Evolutionary conservation across 2,113 vertebrate genomes (phyloP), one percentile per base, ranked within the genome.

Genomic region (Cyanoderma ruficeps): DNA sequence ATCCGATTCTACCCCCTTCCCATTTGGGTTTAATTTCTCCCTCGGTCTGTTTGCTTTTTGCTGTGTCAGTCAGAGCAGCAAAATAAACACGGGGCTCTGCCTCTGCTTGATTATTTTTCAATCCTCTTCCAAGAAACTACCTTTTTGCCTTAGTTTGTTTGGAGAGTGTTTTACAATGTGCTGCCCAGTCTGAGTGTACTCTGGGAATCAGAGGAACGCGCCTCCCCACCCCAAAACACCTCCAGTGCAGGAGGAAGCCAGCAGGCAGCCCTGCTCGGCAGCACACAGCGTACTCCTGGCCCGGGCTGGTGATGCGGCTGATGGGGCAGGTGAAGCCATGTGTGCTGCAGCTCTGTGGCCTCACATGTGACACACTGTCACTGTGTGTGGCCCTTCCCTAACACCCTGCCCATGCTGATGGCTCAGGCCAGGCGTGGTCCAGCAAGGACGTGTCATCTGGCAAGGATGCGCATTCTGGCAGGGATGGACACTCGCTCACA

Each of bases 41-140:
- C 83, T 78, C 2, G 0, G 18, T 86, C 79, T 96, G 86, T 97
- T 97, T 96, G 96, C 89, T 96, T 97, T 97, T 74, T 81, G 68
- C 94, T 49, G 33, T 83, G 95, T 95, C 94, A 87, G 75, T 97
- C 96, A 96, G 77, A 88, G 83, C 92, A 95, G 95, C 94, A 94
- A 96, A 95, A 96, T 95, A 96, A 97, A 96, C 97, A 71, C 0
- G 1, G 53, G 61, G 56, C 69, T 95, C 68, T 89, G 90, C 64
- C 56, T 95, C 87, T 28, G 65, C 82, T 81, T 86, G 90, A 91
- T 97, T 95, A 67, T 95, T 97, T 97, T 96, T 90, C 71, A 81
- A 53, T 70, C 76, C 22, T 82, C 86, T 91, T 83, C 57, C 91
- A 91, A 93, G 90, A 93, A 97, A 89, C 89, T 94, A 83, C 91